Conservation (phyloP, 2,113 vertebrate genomes). For the Cephalopholis sonnerati region DNA sequence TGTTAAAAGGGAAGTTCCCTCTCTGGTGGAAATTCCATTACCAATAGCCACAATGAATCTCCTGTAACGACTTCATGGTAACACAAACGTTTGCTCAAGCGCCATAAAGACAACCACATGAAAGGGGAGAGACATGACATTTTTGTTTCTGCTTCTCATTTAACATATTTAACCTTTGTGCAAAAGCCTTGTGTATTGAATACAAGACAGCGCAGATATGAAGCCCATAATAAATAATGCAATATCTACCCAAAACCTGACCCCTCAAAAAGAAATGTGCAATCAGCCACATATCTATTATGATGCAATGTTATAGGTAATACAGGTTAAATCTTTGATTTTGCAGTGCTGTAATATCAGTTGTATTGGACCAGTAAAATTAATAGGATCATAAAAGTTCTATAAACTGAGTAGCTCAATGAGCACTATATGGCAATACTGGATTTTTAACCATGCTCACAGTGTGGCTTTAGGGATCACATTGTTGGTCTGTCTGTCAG, state of each 20-base stretch:
- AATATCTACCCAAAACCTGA: too few relatives aligned
- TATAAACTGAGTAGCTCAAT: neutral
- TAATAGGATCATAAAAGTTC: neutral
- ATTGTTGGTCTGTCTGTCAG: too few relatives aligned
- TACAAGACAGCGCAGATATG: neutral
- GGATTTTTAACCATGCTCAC: neutral
- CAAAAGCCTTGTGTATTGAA: neutral
- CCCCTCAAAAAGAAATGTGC: neutral
- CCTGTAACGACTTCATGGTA: slow-evolving; percentile 26
- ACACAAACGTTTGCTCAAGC: slow-evolving; percentile 12
- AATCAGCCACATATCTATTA: neutral
- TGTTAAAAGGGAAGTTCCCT: slow-evolving; percentile 43
- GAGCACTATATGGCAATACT: neutral
- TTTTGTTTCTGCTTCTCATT: slow-evolving; percentile 36
- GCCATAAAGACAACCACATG: slow-evolving; percentile 12
- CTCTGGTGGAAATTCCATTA: slow-evolving; percentile 62
- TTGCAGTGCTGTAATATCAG: neutral
- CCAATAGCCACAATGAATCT: slow-evolving; percentile 46
- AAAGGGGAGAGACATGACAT: slow-evolving; percentile 28
- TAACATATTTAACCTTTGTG: neutral
- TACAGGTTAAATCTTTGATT: neutral
- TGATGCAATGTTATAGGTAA: neutral
- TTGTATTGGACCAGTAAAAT: neutral
- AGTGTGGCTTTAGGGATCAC: neutral
- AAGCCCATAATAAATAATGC: too few relatives aligned